A percentile compares a stretch with the other conserved stretches of the same genome.
Evolutionary conservation across 2,888 invertebrate genomes (phyloP).

Genomic region (Phania funesta): DNA sequence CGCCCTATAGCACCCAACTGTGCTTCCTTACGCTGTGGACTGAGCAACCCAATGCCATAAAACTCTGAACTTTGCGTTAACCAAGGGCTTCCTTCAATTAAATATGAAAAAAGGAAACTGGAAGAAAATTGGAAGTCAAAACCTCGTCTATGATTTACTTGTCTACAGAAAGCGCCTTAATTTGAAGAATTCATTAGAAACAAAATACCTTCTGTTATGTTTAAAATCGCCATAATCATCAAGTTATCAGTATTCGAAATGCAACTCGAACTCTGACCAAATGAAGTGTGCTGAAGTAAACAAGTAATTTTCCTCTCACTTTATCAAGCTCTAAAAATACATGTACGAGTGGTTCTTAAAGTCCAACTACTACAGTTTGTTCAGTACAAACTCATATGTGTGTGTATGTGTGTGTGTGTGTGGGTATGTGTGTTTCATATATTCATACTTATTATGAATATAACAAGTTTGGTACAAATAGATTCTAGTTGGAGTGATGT

Average conservation of each 20-base stretch:
- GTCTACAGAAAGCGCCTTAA: too few species aligned
- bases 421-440: neutral
- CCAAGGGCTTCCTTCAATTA: too few species aligned
- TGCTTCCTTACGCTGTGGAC: too few species aligned
- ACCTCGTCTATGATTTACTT: too few species aligned
- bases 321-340: neutral
- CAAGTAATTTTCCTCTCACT: neutral
- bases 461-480: slow-evolving; percentile 43
- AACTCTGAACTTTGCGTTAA: too few species aligned
- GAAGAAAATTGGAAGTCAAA: too few species aligned
- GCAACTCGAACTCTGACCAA: neutral
- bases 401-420: neutral
- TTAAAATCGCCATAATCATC: too few species aligned
- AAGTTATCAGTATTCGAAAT: neutral
- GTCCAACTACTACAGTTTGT: slow-evolving; percentile 44
- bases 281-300: neutral
- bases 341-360: slow-evolving; percentile 41
- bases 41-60: too few species aligned
- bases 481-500: slow-evolving; percentile 51
- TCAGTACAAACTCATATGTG: neutral
- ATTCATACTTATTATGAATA: slow-evolving; percentile 32
- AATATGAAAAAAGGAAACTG: too few species aligned
- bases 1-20: too few species aligned
- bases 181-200: too few species aligned
- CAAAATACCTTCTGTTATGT: too few species aligned